Conservation (phyloP, 2,113 vertebrate species). For the Ptilonorhynchus violaceus region DNA sequence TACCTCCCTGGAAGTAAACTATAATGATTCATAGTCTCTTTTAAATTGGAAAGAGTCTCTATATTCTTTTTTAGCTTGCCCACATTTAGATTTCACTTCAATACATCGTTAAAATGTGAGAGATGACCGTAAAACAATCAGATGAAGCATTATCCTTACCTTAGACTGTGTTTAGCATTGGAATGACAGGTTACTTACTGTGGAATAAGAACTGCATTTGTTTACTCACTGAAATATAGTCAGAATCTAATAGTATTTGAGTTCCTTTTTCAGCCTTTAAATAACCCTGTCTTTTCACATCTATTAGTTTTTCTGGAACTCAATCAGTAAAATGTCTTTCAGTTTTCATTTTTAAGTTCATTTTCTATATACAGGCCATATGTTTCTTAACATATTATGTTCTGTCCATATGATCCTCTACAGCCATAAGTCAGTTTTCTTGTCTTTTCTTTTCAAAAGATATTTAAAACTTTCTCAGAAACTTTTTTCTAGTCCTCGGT, state of each 20-base stretch:
- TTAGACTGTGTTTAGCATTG: not conserved
- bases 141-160: not conserved
- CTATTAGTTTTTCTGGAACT: not conserved
- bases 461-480: not conserved
- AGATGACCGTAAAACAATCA: not conserved
- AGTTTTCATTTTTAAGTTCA: not conserved
- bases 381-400: not conserved
- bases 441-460: not conserved
- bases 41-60: not conserved
- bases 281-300: not conserved
- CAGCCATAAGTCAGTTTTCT: not conserved
- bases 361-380: not conserved
- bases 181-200: not conserved
- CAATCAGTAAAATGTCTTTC: not conserved
- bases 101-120: rapidly evolving
- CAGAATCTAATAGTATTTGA: not conserved
- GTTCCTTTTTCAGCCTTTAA: not conserved
- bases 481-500: not conserved
- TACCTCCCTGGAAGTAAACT: not conserved
- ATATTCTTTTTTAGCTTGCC: not conserved
- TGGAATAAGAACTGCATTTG: not conserved
- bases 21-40: not conserved
- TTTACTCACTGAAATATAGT: not conserved
- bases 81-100: not conserved
- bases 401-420: not conserved